Conservation (phyloP, 2,113 vertebrate genomes). For the Chionomys nivalis region DNA sequence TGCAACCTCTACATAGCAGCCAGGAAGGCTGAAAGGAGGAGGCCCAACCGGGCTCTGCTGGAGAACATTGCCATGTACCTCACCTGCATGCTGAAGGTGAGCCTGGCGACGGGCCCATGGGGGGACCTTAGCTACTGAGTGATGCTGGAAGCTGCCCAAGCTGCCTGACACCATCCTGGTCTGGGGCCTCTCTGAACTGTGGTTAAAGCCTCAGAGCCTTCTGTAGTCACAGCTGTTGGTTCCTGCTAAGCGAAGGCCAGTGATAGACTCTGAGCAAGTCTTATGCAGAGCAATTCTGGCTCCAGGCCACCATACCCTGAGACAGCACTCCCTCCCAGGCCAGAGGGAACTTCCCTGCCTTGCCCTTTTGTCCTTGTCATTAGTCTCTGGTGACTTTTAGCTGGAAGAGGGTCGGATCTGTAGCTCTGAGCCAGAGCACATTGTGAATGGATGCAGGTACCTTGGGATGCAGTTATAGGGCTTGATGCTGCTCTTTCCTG, state of each 20-base stretch:
- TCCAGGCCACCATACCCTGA: neutral
- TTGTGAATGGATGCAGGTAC: neutral
- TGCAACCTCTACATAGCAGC: slow-evolving; percentile 95
- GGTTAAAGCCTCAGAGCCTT: neutral
- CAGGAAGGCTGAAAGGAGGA: slow-evolving; percentile 89
- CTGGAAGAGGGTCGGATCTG: neutral
- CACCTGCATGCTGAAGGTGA: slow-evolving; percentile 94
- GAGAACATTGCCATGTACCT: slow-evolving; percentile 90
- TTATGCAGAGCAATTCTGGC: neutral
- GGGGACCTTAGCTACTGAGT: neutral
- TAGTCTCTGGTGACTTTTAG: neutral
- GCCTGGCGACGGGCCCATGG: neutral
- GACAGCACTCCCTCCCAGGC: neutral
- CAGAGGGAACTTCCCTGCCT: neutral
- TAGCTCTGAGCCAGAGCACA: accelerated
- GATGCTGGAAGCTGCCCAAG: neutral
- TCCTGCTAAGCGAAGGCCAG: neutral
- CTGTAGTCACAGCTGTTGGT: neutral
- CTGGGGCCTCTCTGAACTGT: neutral
- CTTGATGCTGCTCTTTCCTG: neutral
- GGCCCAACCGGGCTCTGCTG: slow-evolving; percentile 91
- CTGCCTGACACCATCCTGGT: neutral
- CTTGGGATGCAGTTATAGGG: accelerated
- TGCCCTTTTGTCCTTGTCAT: neutral
- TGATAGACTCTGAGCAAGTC: neutral